Conservation (phyloP, 2,113 vertebrate genomes). For the Ranitomeya variabilis region DNA sequence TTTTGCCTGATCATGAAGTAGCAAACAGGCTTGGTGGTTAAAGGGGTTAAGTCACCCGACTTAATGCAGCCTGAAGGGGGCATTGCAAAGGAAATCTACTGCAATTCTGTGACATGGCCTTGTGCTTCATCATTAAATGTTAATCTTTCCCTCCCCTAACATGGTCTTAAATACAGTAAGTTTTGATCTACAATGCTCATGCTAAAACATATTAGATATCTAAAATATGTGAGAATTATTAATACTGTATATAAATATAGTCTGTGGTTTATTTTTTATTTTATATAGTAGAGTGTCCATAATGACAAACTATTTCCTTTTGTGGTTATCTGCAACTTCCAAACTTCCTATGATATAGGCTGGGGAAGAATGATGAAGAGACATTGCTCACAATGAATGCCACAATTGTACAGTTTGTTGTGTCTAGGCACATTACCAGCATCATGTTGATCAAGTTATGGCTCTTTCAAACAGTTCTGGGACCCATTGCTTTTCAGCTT, state of each 20-base stretch:
- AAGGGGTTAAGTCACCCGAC: too few species aligned
- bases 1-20: too few species aligned
- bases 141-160: background rate
- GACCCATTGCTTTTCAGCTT: background rate
- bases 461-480: background rate
- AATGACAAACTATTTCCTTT: slow-evolving; percentile 51
- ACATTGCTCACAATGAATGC: background rate
- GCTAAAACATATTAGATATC: background rate
- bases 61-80: too few species aligned
- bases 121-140: too few species aligned
- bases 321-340: slow-evolving; percentile 44
- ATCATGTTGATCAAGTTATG: background rate
- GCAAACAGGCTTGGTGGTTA: too few species aligned
- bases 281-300: background rate
- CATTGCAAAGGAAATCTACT: too few species aligned
- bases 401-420: background rate
- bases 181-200: background rate
- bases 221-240: background rate
- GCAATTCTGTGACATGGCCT: too few species aligned
- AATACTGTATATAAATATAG: background rate
- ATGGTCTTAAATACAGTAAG: background rate
- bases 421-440: background rate
- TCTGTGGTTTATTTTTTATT: background rate
- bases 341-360: slow-evolving; percentile 18
- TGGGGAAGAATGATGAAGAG: slow-evolving; percentile 18